Evolutionary conservation across 1,140 invertebrate genomes (phyloP).

Genomic region (Drosophila tani): DNA sequence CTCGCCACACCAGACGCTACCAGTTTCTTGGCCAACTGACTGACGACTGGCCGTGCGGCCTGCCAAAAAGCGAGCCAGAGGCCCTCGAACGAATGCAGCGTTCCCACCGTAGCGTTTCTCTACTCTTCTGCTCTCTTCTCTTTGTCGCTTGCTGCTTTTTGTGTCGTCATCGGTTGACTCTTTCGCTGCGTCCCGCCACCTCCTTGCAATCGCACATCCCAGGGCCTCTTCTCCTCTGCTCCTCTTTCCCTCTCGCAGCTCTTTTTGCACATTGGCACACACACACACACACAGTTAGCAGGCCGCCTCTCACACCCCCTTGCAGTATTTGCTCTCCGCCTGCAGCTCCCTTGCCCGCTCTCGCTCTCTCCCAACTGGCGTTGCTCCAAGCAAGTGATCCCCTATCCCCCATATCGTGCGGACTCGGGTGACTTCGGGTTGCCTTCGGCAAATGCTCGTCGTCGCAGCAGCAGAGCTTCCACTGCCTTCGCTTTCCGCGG

Average conservation of each 20-base stretch:
- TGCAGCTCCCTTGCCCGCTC: conserved; percentile 8
- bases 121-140: conserved; percentile 28
- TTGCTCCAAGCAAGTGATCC: conserved; percentile 65
- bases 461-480: conserved; percentile 29
- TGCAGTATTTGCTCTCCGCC: conserved; percentile 23
- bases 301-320: conserved; percentile 3
- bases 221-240: background rate
- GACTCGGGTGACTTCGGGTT: conserved; percentile 42
- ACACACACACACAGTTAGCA: background rate
- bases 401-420: conserved; percentile 1
- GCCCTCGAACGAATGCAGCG: conserved; percentile 70
- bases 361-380: conserved; percentile 60
- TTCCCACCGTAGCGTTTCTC: conserved; percentile 41
- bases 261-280: conserved; percentile 2
- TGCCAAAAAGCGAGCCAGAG: conserved; percentile 78
- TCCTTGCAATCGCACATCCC: conserved; percentile 1
- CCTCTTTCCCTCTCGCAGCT: background rate
- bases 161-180: conserved; percentile 72
- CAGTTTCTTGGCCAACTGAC: conserved; percentile 85
- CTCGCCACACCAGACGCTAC: conserved; percentile 83
- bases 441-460: conserved; percentile 30
- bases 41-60: conserved; percentile 81
- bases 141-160: conserved; percentile 65
- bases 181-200: conserved; percentile 9
- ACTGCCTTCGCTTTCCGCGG: conserved; percentile 13